phyloP scores from a whole-genome alignment of 1,140 invertebrate species.

The Campoletis sonorensis region DNA sequence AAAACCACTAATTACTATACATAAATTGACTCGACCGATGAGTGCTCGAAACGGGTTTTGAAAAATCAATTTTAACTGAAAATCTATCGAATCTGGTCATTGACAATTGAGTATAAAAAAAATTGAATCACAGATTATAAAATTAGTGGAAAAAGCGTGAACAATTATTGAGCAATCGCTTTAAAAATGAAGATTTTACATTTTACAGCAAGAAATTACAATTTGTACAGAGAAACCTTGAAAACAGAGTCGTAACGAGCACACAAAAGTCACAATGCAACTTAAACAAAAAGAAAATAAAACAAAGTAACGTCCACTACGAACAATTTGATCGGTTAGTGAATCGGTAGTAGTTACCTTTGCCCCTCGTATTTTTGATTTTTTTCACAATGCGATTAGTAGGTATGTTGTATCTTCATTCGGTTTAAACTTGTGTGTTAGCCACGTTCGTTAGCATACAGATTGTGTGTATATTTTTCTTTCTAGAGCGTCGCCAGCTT shows the following conservation, averaged over 20 bases:
- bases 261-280: slow-evolving; percentile 48
- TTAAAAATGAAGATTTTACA: not conserved
- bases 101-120: no score
- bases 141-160: no score
- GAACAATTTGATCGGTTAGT: slow-evolving; percentile 61
- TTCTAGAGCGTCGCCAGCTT: slow-evolving; percentile 15
- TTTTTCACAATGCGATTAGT: slow-evolving; percentile 57
- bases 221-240: no score
- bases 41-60: not conserved
- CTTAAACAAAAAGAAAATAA: slow-evolving; percentile 53
- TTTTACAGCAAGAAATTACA: no score
- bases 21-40: slow-evolving; percentile 42
- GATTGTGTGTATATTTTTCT: slow-evolving; percentile 37
- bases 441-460: slow-evolving; percentile 33
- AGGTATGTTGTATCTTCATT: slow-evolving; percentile 45
- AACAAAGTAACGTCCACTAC: slow-evolving; percentile 57
- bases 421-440: slow-evolving; percentile 49
- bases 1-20: slow-evolving; percentile 40
- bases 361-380: slow-evolving; percentile 47
- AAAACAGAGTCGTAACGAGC: not conserved
- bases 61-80: no score
- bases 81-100: not conserved
- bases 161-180: not conserved
- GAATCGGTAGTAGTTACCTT: slow-evolving; percentile 71
- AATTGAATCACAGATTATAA: no score